phyloP scores from a whole-genome alignment of 2,113 vertebrate species.

The Eulemur rufifrons region DNA sequence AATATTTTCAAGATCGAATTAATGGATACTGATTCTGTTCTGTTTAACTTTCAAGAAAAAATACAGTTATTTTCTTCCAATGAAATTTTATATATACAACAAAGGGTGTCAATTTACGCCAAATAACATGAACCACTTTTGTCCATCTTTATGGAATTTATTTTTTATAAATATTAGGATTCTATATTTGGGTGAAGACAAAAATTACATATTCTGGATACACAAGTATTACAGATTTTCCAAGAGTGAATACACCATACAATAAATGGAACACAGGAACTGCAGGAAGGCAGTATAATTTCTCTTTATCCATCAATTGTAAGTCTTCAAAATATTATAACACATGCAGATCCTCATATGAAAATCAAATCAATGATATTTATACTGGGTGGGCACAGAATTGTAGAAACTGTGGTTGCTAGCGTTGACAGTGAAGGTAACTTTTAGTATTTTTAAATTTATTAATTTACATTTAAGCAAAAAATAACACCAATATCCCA shows the following conservation, averaged over 20 bases:
- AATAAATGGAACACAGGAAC: not conserved
- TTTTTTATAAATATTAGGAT: not conserved
- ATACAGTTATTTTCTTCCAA: not conserved
- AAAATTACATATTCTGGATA: not conserved
- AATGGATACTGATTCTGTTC: not conserved
- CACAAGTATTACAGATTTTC: not conserved
- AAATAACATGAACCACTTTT: not conserved
- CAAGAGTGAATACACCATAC: not conserved
- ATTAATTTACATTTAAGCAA: slow-evolving; percentile 17
- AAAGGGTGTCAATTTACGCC: not conserved
- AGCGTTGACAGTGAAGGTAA: not conserved
- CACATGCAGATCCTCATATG: not conserved
- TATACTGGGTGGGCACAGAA: not conserved
- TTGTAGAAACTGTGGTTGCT: not conserved
- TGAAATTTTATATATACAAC: not conserved
- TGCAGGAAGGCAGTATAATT: not conserved
- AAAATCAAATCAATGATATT: not conserved
- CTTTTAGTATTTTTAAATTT: not conserved
- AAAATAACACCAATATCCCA: not conserved
- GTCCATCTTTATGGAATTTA: not conserved
- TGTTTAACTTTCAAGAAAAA: not conserved
- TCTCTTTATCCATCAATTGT: not conserved
- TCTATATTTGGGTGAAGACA: not conserved
- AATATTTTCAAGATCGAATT: not conserved
- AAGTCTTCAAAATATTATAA: not conserved